Conservation (phyloP, 2,797 vertebrate species). For the Aphelocoma californica region DNA sequence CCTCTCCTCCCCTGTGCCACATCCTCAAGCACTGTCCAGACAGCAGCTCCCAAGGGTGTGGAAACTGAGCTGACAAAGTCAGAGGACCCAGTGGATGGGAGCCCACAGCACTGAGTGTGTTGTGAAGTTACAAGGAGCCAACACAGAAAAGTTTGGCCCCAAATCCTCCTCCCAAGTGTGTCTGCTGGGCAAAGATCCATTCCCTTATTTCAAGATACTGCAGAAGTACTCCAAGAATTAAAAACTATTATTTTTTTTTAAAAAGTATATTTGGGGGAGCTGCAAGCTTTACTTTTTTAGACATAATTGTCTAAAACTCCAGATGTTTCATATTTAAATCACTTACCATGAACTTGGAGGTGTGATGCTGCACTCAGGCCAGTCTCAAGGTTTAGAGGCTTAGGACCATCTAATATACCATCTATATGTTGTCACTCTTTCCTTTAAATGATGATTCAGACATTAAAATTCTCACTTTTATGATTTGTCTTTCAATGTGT, state of each 20-base stretch:
- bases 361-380: background rate
- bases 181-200: background rate
- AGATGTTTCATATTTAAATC: background rate
- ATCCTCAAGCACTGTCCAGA: background rate
- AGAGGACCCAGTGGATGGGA: background rate
- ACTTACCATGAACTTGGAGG: background rate
- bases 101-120: background rate
- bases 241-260: background rate
- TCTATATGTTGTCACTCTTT: background rate
- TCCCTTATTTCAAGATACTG: background rate
- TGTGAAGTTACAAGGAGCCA: background rate
- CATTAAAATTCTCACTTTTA: background rate
- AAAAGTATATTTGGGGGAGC: background rate
- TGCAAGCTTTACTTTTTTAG: background rate
- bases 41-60: background rate
- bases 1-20: background rate
- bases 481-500: background rate
- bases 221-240: background rate
- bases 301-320: background rate
- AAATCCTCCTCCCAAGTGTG: background rate
- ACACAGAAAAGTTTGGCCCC: background rate
- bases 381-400: background rate
- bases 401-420: background rate
- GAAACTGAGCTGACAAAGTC: background rate
- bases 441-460: background rate